Evolutionary conservation across 1,140 invertebrate genomes (phyloP), one percentile per base, ranked within the genome.

Genomic region (Drosophila funebris): DNA sequence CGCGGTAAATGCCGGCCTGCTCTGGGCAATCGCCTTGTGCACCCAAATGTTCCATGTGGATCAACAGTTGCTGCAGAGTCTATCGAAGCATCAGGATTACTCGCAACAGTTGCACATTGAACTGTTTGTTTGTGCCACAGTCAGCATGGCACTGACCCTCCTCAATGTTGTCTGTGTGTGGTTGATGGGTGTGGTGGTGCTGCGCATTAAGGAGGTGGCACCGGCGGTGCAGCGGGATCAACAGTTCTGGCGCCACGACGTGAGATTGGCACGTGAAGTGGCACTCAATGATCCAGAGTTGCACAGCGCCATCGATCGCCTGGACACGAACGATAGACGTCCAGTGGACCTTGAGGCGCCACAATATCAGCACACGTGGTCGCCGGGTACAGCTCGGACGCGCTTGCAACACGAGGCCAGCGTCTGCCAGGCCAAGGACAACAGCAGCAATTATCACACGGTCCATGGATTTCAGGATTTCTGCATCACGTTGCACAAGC

Each of bases 161-260:
- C 84, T 96, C 4, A 96, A 96, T 73, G 95, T 96, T 18, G 56
- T 94, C 2, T 95, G 95, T 67, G 96, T 96, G 43, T 94, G 95
- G 80, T 57, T 95, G 2, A 93, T 94, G 77, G 95, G 94, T 3
- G 93, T 96, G 36, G 63, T 95, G 29, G 93, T 96, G 48, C 92
- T 96, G 52, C 95, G 95, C 93, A 95, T 96, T 76, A 96, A 96
- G 92, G 95, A 96, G 93, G 95, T 96, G 13, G 94, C 94, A 13
- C 95, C 96, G 8, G 60, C 82, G 0, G 67, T 87, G 13, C 75
- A 72, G 31, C 44, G 24, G 4, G 73, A 87, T 52, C 91, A 93
- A 22, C 87, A 92, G 20, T 96, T 96, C 81, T 96, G 95, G 94
- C 93, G 93, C 36, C 92, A 94, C 50, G 95, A 95, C 75, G 92